Percentiles rank a stretch among this genome's conserved stretches.
Conservation (phyloP, 2,113 vertebrate genomes). For the Holacanthus passer region DNA sequence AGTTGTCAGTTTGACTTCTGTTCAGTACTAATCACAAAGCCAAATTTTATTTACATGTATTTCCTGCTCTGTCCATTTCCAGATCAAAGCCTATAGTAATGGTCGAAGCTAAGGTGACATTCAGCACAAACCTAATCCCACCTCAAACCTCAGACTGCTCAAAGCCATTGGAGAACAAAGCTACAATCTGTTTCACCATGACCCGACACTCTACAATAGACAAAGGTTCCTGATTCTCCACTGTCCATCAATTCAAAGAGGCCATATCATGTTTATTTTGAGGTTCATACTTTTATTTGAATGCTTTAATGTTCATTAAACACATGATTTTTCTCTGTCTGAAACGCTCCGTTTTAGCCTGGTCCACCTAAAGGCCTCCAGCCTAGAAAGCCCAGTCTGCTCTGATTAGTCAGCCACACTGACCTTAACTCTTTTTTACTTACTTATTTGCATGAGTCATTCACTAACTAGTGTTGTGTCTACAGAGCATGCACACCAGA, state of each 20-base stretch:
- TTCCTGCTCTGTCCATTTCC: conserved; percentile 23
- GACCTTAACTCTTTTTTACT: too few relatives aligned
- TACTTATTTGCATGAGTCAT: too few relatives aligned
- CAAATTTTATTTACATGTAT: background rate
- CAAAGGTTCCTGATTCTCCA: conserved; percentile 59
- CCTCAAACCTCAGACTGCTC: conserved; percentile 60
- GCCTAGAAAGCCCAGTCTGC: too few relatives aligned
- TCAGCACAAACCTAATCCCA: conserved; percentile 64
- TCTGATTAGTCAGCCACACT: too few relatives aligned
- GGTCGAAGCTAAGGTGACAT: conserved; percentile 64
- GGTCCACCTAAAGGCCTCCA: too few relatives aligned
- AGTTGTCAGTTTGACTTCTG: background rate
- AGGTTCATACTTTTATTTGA: too few relatives aligned
- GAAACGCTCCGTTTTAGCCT: too few relatives aligned
- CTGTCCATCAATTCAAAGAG: background rate
- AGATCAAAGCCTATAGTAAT: conserved; percentile 83
- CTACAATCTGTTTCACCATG: conserved; percentile 79
- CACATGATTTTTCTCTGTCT: too few relatives aligned
- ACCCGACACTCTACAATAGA: background rate
- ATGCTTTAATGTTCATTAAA: too few relatives aligned
- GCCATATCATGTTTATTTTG: too few relatives aligned
- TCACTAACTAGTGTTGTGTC: too few relatives aligned
- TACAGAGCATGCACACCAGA: too few relatives aligned
- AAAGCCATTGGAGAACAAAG: background rate
- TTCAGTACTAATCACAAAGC: background rate